phyloP scores from a whole-genome alignment of 1,140 invertebrate species.

The Araneus ventricosus region DNA sequence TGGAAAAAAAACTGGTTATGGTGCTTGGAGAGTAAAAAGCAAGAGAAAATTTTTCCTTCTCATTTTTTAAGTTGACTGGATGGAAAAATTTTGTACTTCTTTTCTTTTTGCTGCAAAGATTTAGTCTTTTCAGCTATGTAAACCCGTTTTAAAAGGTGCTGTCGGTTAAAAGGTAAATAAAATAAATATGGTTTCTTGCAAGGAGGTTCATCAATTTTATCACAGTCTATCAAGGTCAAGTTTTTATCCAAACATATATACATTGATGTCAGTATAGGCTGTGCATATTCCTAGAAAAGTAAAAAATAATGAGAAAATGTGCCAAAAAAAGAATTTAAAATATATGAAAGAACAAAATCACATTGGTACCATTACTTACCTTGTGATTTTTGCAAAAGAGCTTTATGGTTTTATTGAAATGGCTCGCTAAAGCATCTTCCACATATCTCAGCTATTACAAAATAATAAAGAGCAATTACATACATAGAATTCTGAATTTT shows the following conservation, averaged over 20 bases:
- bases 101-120: too few relatives aligned
- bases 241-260: conserved; percentile 50
- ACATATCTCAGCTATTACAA: conserved; percentile 28
- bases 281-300: conserved; percentile 3
- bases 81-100: too few relatives aligned
- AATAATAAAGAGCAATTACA: not conserved
- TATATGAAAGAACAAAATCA: not conserved
- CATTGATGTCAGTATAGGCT: conserved; percentile 57
- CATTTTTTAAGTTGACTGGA: too few relatives aligned
- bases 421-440: conserved; percentile 25
- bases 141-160: not conserved
- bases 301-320: not conserved
- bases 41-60: too few relatives aligned
- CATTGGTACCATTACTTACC: not conserved
- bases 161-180: conserved; percentile 51
- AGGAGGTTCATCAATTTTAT: conserved; percentile 54
- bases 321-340: conserved; percentile 12
- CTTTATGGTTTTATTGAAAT: conserved; percentile 45
- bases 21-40: too few relatives aligned
- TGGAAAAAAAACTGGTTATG: too few relatives aligned
- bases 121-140: too few relatives aligned
- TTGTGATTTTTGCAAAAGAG: conserved; percentile 55
- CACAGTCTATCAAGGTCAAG: conserved; percentile 44
- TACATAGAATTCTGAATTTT: not conserved
- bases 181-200: conserved; percentile 35